phyloP scores from a whole-genome alignment of 2,797 vertebrate genomes.

The Catamblyrhynchus diadema region DNA sequence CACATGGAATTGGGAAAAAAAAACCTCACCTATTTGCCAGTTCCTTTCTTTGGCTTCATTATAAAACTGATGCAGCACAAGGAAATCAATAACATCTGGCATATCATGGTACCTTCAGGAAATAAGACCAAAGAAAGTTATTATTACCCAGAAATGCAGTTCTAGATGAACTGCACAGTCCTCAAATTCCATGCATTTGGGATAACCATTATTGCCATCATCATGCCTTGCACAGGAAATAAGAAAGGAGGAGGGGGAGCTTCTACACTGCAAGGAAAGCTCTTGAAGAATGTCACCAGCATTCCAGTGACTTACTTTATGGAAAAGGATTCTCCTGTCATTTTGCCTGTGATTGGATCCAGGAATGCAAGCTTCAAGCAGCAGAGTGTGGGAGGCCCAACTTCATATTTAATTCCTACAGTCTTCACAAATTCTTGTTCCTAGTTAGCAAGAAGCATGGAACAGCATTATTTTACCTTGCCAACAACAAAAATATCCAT shows the following conservation, averaged over 20 bases:
- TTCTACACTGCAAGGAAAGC: neutral
- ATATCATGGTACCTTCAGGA: conserved; percentile 93
- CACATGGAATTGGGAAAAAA: neutral
- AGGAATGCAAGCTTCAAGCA: conserved; percentile 97
- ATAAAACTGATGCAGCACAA: conserved; percentile 97
- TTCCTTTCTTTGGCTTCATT: conserved; percentile 96
- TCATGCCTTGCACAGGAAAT: neutral
- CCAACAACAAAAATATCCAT: neutral
- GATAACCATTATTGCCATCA: neutral
- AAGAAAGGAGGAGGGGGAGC: neutral
- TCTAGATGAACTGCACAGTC: neutral
- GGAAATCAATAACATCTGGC: conserved; percentile 99
- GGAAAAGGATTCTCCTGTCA: conserved; percentile 96
- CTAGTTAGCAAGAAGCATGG: conserved; percentile 64
- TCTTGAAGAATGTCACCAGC: neutral
- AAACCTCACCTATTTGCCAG: conserved; percentile 89
- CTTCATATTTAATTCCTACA: conserved; percentile 96
- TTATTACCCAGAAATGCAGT: neutral
- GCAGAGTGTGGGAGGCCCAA: conserved; percentile 94
- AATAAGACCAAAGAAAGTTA: conserved; percentile 1
- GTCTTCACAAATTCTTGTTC: conserved; percentile 98
- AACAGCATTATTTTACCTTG: neutral
- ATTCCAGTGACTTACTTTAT: conserved; percentile 85
- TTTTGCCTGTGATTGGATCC: conserved; percentile 94
- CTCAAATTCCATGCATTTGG: neutral